Evolutionary conservation across 2,113 vertebrate species (phyloP).

Genomic region (Gymnobelideus leadbeateri): DNA sequence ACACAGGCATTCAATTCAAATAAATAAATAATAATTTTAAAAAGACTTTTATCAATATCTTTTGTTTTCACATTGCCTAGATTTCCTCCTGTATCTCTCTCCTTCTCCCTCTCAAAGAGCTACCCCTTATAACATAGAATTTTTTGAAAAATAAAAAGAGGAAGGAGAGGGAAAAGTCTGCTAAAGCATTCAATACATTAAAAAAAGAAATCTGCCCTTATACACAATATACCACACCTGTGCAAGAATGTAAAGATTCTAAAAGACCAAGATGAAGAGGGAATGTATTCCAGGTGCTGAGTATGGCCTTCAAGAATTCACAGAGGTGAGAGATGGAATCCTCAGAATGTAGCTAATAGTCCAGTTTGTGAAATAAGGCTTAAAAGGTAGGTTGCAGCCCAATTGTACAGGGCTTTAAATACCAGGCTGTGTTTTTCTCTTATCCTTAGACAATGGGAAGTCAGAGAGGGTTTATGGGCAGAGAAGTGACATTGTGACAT

Average conservation of each 20-base stretch:
- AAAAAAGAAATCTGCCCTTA: not conserved
- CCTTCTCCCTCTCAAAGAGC: not conserved
- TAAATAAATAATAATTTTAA: not conserved
- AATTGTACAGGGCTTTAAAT: not conserved
- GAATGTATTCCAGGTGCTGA: not conserved
- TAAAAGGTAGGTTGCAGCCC: not conserved
- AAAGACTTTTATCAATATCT: not conserved
- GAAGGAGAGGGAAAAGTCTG: not conserved
- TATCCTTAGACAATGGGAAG: not conserved
- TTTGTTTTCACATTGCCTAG: not conserved
- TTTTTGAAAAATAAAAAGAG: not conserved
- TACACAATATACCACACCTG: not conserved
- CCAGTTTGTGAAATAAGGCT: not conserved
- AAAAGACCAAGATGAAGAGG: not conserved
- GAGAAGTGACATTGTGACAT: not conserved
- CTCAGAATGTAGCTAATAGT: not conserved
- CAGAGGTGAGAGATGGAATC: not conserved
- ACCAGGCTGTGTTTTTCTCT: not conserved
- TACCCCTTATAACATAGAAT: not conserved
- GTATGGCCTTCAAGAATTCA: not conserved
- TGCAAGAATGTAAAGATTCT: not conserved
- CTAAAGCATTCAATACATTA: not conserved
- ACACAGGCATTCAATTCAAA: not conserved
- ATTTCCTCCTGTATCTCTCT: not conserved
- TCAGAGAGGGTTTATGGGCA: not conserved